Conservation (phyloP, 2,797 vertebrate genomes). For the Knipowitschia caucasica region DNA sequence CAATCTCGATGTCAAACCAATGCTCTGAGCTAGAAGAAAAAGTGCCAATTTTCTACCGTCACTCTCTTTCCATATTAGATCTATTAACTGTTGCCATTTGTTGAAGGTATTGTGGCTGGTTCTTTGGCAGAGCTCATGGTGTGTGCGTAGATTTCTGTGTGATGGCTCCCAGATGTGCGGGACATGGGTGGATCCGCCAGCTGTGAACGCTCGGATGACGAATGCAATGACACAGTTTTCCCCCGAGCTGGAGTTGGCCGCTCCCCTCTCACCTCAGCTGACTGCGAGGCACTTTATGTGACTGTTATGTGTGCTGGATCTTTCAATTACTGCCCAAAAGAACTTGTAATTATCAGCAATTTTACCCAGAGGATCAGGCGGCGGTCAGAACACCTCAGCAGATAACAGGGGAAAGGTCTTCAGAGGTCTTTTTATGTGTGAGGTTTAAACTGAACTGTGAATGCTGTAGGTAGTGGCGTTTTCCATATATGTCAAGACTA, state of each 20-base stretch:
- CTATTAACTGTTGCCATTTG: not conserved
- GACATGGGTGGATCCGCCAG: slow-evolving; percentile 75
- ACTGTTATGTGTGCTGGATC: slow-evolving; percentile 24
- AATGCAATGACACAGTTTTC: slow-evolving; percentile 67
- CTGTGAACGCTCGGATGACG: slow-evolving; percentile 63
- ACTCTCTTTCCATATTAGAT: not conserved
- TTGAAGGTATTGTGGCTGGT: slow-evolving; percentile 24
- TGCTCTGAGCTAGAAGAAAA: not conserved
- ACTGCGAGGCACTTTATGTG: slow-evolving; percentile 40
- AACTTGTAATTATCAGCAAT: slow-evolving; percentile 40
- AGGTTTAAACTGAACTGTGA: slow-evolving; percentile 30
- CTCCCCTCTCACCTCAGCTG: slow-evolving; percentile 64
- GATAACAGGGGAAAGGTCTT: slow-evolving; percentile 31
- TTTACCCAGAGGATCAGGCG: slow-evolving; percentile 42
- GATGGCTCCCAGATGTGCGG: slow-evolving; percentile 77
- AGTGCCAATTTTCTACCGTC: not conserved
- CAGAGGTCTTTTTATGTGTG: slow-evolving; percentile 25
- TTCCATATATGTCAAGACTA: slow-evolving; percentile 9
- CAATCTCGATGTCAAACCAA: not conserved
- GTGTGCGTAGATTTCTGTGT: slow-evolving; percentile 26
- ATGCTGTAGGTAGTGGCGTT: slow-evolving; percentile 30
- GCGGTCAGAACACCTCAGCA: slow-evolving; percentile 33
- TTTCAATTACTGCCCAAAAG: slow-evolving; percentile 5
- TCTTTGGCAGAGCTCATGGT: slow-evolving; percentile 29
- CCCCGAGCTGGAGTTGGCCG: slow-evolving; percentile 60